Evolutionary conservation across 2,797 vertebrate species (phyloP), one percentile per base, ranked within the genome.

Genomic region (Neosilurus hyrtlii): DNA sequence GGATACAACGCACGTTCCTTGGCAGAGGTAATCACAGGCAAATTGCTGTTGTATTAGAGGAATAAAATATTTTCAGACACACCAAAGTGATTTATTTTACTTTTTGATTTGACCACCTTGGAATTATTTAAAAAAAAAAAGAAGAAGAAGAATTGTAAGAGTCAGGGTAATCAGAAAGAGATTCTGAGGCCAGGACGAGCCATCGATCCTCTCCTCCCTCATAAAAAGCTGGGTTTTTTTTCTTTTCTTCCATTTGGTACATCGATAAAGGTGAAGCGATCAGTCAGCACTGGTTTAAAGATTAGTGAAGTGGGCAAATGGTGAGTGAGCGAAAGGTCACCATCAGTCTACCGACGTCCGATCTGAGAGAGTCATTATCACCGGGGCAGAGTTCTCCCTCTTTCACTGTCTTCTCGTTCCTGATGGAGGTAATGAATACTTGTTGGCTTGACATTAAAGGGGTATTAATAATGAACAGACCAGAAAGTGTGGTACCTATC

Each of bases 231-330:
- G 71, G 37, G 37, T 30, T 67, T 66, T 84, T 78, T 77, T 66
- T 77, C 51, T 43, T 20, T 9, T 57, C 20, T 16, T 62, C 51
- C 52, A 51, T 63, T 65, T 66, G 68, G 77, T 54, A 73, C 77
- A 59, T 84, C 70, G 37, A 84, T 84, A 80, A 80, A 4, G 5
- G 52, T 18, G 78, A 35, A 57, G 79, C 26, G 78, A 81, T 83
- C 65, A 65, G 71, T 56, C 71, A 49, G 52, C 20, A 56, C 83
- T 68, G 63, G 71, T 74, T 57, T 84, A 80, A 84, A 81, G 78
- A 73, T 84, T 81, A 80, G 71, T 54, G 71, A 84, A 80, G 61
- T 74, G 83, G 77, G 70, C 72, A 79, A 54, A 63, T 35, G 77
- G 70, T 70, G 8, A 74, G 51, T 35, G 9, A 80, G 51, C 15